Base-by-base conservation (phyloP, 2,113 vertebrate genomes). In the Trichomycterus rosablanca region DNA sequence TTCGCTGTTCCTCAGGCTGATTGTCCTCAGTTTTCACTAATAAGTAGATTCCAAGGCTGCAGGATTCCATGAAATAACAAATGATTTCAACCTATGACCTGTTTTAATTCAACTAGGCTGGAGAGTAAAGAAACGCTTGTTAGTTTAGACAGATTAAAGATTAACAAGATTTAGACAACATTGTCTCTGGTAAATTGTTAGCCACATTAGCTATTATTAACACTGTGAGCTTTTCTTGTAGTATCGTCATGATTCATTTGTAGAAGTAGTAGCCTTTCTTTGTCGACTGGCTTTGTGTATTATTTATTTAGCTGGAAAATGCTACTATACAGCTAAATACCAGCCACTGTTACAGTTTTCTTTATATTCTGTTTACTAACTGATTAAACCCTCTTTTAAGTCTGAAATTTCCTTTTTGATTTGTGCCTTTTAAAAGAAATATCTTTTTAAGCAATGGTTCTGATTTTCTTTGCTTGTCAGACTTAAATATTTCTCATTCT, bases 11-110 rank as follows among this genome's bases (percentile, higher is more conserved):
- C 28, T 63, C 52, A 75, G 66, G 30, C 1, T 10, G 43, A 76
- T 72, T 84, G 70, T 81, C 66, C 67, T 70, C 53, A 75, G 64
- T 56, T 78, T 77, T 75, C 76, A 79, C 78, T 81, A 4, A 32
- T 5, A 75, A 81, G 60, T 30, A 74, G 75, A 82, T 84, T 80
- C 66, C 58, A 50, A 12, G 39, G 57, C 30, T 57, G 16, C 3
- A 28, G 30, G 50, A 60, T 30, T 49, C 48, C 55, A 68, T 46
- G 50, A 66, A 49, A 54, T 54, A 68, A 20, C 62, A 66, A 70
- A 68, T 63, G 70, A 1, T 58, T 72, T 43, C 28, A 67, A 54
- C 52, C 45, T 15, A 7, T 19, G 52, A 67, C 39, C 63, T 34
- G 0, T 2, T 42, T 57, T 12, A 28, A 8, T 19, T 9, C 40